A percentile compares a stretch with the other conserved stretches of the same genome.
Evolutionary conservation across 2,113 vertebrate species (phyloP).

Genomic region (Coracopsis vasa): DNA sequence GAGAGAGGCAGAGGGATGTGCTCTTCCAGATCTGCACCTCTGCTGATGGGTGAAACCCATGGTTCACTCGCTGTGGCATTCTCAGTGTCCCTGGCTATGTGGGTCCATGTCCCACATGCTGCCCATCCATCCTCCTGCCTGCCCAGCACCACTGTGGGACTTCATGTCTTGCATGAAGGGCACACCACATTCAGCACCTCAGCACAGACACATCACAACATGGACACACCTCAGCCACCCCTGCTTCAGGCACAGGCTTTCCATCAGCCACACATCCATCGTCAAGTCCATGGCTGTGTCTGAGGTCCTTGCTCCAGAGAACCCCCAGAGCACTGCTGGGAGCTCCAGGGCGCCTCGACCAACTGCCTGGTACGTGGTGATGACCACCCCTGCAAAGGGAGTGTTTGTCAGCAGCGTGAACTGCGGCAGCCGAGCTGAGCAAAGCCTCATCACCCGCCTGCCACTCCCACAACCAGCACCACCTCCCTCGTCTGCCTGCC

Average conservation of each 20-base stretch:
- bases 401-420: neutral
- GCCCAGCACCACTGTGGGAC: neutral
- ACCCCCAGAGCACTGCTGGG: neutral
- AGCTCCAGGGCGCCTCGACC: neutral
- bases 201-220: neutral
- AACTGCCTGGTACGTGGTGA: neutral
- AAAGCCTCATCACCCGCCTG: neutral
- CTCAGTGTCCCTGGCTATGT: accelerated
- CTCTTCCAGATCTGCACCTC: neutral
- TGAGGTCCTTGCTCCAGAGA: no score
- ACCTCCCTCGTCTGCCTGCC: neutral
- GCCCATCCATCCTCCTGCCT: neutral
- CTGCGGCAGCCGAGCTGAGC: neutral
- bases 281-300: neutral
- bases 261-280: neutral
- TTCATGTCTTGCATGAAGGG: neutral
- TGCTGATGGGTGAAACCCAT: neutral
- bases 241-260: neutral
- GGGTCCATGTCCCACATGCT: neutral
- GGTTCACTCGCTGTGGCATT: neutral
- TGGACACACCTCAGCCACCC: neutral
- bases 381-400: neutral
- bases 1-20: neutral
- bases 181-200: neutral
- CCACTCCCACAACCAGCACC: neutral